phyloP scores from a whole-genome alignment of 2,888 invertebrate species.

The Aproaerema taeniolella region DNA sequence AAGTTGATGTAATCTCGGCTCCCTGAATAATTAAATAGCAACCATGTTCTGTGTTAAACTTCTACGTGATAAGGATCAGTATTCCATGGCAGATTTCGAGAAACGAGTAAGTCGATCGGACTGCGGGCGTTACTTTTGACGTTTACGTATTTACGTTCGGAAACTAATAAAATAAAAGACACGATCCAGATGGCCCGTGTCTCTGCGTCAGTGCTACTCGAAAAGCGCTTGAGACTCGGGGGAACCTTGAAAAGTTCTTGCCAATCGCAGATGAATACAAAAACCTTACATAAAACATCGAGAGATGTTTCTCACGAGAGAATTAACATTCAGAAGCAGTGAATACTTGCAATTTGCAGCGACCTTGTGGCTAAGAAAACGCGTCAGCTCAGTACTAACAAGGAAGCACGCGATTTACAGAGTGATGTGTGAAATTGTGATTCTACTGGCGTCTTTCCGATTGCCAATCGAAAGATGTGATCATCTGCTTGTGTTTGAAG shows the following conservation, averaged over 20 bases:
- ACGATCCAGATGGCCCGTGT: slow-evolving; percentile 46
- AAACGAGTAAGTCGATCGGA: slow-evolving; percentile 56
- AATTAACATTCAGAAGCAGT: slow-evolving; percentile 9
- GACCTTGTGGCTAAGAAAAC: slow-evolving; percentile 22
- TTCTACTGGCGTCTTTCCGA: no score
- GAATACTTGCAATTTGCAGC: slow-evolving; percentile 13
- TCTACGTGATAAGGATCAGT: slow-evolving; percentile 60
- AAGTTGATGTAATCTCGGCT: slow-evolving; percentile 49
- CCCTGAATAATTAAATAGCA: slow-evolving; percentile 28
- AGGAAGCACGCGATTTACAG: slow-evolving; percentile 14
- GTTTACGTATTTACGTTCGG: slow-evolving; percentile 41
- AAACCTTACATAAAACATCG: slow-evolving; percentile 8
- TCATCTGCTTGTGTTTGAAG: no score
- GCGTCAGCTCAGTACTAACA: slow-evolving; percentile 28
- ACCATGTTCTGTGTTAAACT: slow-evolving; percentile 63
- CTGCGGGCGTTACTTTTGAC: slow-evolving; percentile 52
- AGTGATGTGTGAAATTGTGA: slow-evolving; percentile 7
- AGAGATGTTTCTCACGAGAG: slow-evolving; percentile 4
- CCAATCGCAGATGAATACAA: background rate
- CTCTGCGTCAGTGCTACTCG: slow-evolving; percentile 20
- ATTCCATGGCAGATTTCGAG: slow-evolving; percentile 56
- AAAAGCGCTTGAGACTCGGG: slow-evolving; percentile 12
- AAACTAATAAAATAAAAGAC: slow-evolving; percentile 23
- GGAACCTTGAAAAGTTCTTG: slow-evolving; percentile 9
- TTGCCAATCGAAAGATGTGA: no score